Evolutionary conservation across 2,888 invertebrate species (phyloP).

Genomic region (Eupithecia tripunctaria): DNA sequence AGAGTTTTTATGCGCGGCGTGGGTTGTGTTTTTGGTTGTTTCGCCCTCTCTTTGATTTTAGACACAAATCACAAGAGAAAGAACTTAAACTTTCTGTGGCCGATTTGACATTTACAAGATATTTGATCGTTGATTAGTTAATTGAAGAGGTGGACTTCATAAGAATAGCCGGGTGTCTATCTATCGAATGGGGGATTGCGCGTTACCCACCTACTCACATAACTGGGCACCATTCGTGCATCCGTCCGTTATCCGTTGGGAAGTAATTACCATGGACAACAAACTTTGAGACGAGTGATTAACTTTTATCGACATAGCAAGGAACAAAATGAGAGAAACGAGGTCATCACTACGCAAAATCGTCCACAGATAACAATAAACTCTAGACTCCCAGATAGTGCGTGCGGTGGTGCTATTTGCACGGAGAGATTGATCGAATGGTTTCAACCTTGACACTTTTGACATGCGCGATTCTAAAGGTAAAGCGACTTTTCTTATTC

Average conservation of each 20-base stretch:
- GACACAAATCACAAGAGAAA: not conserved
- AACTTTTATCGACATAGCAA: not conserved
- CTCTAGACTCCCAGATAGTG: not conserved
- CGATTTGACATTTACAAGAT: not conserved
- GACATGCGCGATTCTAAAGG: not conserved
- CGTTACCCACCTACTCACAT: not conserved
- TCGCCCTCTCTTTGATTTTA: too few relatives aligned
- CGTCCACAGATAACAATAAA: not conserved
- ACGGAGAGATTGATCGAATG: not conserved
- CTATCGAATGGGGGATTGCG: not conserved
- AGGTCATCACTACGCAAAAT: not conserved
- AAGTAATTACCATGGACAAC: too few relatives aligned
- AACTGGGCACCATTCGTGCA: not conserved
- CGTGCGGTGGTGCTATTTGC: not conserved
- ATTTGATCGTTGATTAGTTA: not conserved
- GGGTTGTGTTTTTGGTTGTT: too few relatives aligned
- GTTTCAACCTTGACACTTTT: slow-evolving; percentile 1
- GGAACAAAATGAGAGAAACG: not conserved
- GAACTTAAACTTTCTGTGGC: not conserved
- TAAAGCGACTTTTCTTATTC: not conserved
- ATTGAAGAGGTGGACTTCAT: not conserved
- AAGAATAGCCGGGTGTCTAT: not conserved
- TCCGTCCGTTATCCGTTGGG: not conserved
- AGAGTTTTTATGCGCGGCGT: not conserved
- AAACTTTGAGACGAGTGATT: not conserved